phyloP scores from a whole-genome alignment of 1,140 invertebrate species.

The Oscheius sp. region DNA sequence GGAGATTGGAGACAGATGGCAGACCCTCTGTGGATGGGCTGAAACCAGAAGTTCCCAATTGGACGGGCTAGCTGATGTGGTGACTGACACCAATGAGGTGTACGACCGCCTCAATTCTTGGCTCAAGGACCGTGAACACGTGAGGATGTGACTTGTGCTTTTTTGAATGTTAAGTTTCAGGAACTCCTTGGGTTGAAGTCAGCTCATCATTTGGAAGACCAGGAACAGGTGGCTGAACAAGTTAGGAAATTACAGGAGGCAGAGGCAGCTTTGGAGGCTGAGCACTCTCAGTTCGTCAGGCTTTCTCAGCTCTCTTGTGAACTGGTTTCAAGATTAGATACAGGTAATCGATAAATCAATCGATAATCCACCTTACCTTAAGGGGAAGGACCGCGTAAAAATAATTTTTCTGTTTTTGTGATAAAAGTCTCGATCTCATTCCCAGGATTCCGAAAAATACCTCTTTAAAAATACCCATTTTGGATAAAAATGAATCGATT shows the following conservation, averaged over 20 bases:
- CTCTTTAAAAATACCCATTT: too few species aligned
- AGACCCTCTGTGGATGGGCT: conserved; percentile 50
- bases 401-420: too few species aligned
- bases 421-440: too few species aligned
- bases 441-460: too few species aligned
- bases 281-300: conserved; percentile 52
- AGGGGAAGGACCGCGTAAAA: too few species aligned
- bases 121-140: conserved; percentile 44
- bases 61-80: conserved; percentile 51
- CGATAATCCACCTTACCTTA: too few species aligned
- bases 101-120: conserved; percentile 45
- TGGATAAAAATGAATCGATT: too few species aligned
- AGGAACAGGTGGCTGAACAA: conserved; percentile 52
- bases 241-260: conserved; percentile 43
- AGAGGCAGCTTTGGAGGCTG: conserved; percentile 46
- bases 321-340: conserved; percentile 42
- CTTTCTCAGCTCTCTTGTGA: conserved; percentile 53
- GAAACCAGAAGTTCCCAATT: conserved; percentile 46
- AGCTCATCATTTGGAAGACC: conserved; percentile 50
- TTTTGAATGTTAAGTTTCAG: background rate
- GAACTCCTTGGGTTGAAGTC: conserved; percentile 30
- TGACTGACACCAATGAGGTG: conserved; percentile 41
- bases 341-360: too few species aligned
- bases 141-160: background rate
- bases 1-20: conserved; percentile 44